phyloP scores from a whole-genome alignment of 2,797 vertebrate species.

The Danio tinwini region DNA sequence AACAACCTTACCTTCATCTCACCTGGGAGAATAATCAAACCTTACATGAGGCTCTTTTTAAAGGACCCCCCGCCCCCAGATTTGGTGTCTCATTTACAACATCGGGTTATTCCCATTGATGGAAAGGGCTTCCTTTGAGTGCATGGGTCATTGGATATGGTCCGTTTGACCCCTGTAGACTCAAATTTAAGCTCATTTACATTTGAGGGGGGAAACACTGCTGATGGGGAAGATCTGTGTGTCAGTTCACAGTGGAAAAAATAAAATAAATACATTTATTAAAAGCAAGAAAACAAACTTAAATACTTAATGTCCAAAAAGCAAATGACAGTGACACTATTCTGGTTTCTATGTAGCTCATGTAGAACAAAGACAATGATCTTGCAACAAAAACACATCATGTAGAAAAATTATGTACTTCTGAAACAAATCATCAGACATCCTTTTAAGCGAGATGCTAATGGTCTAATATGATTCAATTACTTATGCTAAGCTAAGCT shows the following conservation, averaged over 20 bases:
- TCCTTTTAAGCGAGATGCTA: too few species aligned
- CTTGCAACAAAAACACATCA: too few species aligned
- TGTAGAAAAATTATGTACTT: too few species aligned
- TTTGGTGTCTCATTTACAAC: slow-evolving; percentile 51
- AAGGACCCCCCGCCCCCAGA: slow-evolving; percentile 24
- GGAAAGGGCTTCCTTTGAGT: slow-evolving; percentile 48
- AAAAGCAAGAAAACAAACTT: background rate
- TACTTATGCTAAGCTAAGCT: too few species aligned
- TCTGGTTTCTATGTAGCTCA: too few species aligned
- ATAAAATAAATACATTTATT: slow-evolving; percentile 49
- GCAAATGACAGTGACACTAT: background rate
- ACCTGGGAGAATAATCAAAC: slow-evolving; percentile 24
- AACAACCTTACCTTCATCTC: slow-evolving; percentile 28
- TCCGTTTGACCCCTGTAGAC: slow-evolving; percentile 58
- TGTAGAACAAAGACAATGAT: too few species aligned
- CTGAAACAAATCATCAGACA: too few species aligned
- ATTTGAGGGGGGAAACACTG: slow-evolving; percentile 47
- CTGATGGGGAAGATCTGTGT: slow-evolving; percentile 59
- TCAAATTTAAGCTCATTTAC: slow-evolving; percentile 62
- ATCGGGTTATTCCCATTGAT: slow-evolving; percentile 57
- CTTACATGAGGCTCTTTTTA: slow-evolving; percentile 21
- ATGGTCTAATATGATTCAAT: too few species aligned
- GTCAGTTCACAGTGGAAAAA: slow-evolving; percentile 53
- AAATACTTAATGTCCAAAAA: background rate
- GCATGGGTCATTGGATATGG: slow-evolving; percentile 67